Base-by-base conservation (phyloP, 2,797 vertebrate species). In the Enteromius anoplus region DNA sequence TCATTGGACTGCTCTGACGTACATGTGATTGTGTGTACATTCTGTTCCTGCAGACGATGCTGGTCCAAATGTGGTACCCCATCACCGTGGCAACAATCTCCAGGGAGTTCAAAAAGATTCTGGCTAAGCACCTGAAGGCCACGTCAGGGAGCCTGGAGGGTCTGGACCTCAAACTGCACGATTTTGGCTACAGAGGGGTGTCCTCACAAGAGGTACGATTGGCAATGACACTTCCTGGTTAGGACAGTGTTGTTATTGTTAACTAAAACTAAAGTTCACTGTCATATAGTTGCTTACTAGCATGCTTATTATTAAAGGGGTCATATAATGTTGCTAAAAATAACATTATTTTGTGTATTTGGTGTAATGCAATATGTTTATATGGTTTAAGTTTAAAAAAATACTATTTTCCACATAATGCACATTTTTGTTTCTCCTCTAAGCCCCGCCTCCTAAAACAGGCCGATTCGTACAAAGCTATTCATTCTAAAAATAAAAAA, bases 31-130 rank as follows among this genome's bases (percentile, higher is more conserved):
- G 51, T 82, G 40, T 80, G 72, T 49, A n/a, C 58, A 68, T n/a
- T 79, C 72, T 78, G 37, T 78, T 23, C 14, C 23, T 73, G 3
- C 73, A 95, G 95, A 95, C 95, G 5, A 94, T 95, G 93, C 88
- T 95, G 86, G 91, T 95, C 66, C 95, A 95, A 90, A 93, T 95
- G 92, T 95, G 95, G 95, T 95, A 95, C 83, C 95, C 95, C 65
- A 95, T 95, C 88, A 95, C 94, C 11, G 94, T 95, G 23, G 94
- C 94, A 66, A 95, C 95, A 49, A 85, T 95, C 81, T 95, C 94
- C 86, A 91, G 94, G 84, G 94, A 95, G 88, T 95, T 95, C 77
- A 95, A 95, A 89, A 95, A 95, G 92, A 94, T 93, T 86, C 87
- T 95, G 71, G 94, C 94, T 75, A 93, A 93, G 86, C 93, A 95